Evolutionary conservation across 2,888 invertebrate genomes (phyloP), one percentile per base, ranked within the genome.

Genomic region (Pediacus dermestoides): DNA sequence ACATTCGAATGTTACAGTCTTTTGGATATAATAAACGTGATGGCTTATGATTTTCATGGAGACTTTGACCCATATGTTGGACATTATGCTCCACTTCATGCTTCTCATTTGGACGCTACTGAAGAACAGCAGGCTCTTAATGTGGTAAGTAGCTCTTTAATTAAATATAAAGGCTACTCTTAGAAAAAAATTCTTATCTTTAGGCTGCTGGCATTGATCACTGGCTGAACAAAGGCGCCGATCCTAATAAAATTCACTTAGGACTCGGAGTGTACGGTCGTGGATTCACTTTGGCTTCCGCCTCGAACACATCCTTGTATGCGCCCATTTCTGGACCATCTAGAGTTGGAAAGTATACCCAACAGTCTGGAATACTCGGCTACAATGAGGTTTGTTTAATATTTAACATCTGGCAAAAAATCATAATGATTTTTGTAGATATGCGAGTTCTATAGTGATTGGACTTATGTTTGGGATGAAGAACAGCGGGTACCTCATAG

Each of bases 261-360:
- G 89, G 89, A 0, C 63, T 86, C 12, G 81, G 81, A 0, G 68
- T 80, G 8, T 88, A 86, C 46, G 88, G 86, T 0, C 74, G 80
- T 34, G 73, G 78, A 0, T 88, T 80, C 49, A 78, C 74, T 0
- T 63, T 88, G 4, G 52, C 67, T 0, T 58, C 73, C 44, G 51
- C 69, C 2, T 60, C 47, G 1, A 49, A 64, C 0, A 68, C 72
- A 7, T 67, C 63, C 1, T 63, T 82, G 0, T 76, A 81, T 21
- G 76, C 82, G 0, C 67, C 77, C 0, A 66, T 74, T 1, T 67
- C 57, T 7, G 79, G 79, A 0, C 66, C 73, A 0, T 84, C 83
- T 0, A 50, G 66, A 4, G 69, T 75, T 1, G 88, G 87, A 1
- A 76, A 73, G 0, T 83, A 76, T 52, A 85, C 86, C 0, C 61